phyloP scores from a whole-genome alignment of 1,140 invertebrate species.

The Drosophila fuyamai region DNA sequence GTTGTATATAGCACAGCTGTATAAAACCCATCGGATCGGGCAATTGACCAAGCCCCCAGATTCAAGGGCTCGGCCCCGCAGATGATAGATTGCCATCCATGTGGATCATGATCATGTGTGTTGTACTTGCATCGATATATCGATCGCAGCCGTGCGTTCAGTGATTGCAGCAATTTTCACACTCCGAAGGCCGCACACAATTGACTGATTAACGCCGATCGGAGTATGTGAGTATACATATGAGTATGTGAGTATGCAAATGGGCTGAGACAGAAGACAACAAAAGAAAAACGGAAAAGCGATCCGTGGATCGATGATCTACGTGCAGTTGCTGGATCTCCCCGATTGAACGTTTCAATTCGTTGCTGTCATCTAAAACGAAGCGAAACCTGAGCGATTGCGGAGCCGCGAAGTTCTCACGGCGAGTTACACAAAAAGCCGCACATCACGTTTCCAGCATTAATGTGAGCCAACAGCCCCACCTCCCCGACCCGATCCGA shows the following conservation, averaged over 20 bases:
- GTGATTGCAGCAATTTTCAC: conserved; percentile 71
- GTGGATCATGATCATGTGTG: conserved; percentile 5
- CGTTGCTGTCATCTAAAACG: conserved; percentile 57
- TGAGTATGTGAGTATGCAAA: conserved; percentile 9
- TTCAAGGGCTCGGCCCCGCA: conserved; percentile 47
- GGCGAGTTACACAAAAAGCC: conserved; percentile 81
- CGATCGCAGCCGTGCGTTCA: conserved; percentile 29
- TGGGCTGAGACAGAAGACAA: conserved; percentile 15
- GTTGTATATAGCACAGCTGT: background rate
- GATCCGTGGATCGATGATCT: conserved; percentile 47
- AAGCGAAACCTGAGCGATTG: conserved; percentile 69
- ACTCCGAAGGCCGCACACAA: conserved; percentile 65
- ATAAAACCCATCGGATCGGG: background rate
- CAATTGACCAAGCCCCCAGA: conserved; percentile 16
- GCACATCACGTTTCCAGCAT: conserved; percentile 77
- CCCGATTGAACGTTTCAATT: conserved; percentile 41
- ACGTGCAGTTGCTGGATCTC: conserved; percentile 19
- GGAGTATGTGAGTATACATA: background rate
- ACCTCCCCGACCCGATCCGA: background rate
- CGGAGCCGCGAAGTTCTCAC: conserved; percentile 68
- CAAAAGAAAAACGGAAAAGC: conserved; percentile 18
- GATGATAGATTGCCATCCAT: conserved; percentile 31
- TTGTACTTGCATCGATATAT: conserved; percentile 8
- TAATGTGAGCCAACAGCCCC: conserved; percentile 31
- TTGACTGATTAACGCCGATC: conserved; percentile 34